Evolutionary conservation across 2,888 invertebrate genomes (phyloP), one percentile per base, ranked within the genome.

Genomic region (Callinectes sapidus): DNA sequence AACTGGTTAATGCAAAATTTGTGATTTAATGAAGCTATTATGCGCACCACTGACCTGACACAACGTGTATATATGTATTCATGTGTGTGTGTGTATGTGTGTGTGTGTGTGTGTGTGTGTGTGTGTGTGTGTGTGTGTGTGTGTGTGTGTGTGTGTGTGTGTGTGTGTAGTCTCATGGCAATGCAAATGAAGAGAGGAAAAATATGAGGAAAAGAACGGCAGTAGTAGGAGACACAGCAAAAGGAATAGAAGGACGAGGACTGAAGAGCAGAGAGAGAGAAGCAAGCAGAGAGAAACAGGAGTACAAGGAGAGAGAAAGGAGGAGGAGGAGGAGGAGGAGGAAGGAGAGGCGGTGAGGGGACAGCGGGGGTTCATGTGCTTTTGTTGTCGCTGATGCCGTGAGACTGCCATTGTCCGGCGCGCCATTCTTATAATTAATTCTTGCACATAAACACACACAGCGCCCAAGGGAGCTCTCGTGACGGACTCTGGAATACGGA

Each of bases 21-120:
- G 81, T 81, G 8, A 35, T 81, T 81, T 81, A 32, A 81, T 81
- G 81, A 81, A 81, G 81, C 81, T 32, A 81, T 81, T 81, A 81
- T 81, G 81, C 81, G 81, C 81, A 81, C 81, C 81, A 81, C 81
- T 81, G 81, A 81, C 81, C 81, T 87, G 54, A 48, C 42, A 48
- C 13, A 48, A 87, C 54, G 54, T 23, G n/a, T 87, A 87, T 42
- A 42, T 23, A 18, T 86, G 35, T 61, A 61, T 61, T 61, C 23
- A 16, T 42, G 42, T 87, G 87, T 87, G 87, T 87, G 87, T 87
- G 87, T 87, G 87, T 87, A 48, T 87, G 87, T 87, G 87, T 87
- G 87, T 87, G 87, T 87, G 87, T 87, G 87, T 87, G 87, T 87
- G 87, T 87, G 87, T 87, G 87, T 87, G 87, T 87, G 87, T 87